Evolutionary conservation across 1,140 invertebrate genomes (phyloP), one percentile per base, ranked within the genome.

Genomic region (Neotoxoptera formosana): DNA sequence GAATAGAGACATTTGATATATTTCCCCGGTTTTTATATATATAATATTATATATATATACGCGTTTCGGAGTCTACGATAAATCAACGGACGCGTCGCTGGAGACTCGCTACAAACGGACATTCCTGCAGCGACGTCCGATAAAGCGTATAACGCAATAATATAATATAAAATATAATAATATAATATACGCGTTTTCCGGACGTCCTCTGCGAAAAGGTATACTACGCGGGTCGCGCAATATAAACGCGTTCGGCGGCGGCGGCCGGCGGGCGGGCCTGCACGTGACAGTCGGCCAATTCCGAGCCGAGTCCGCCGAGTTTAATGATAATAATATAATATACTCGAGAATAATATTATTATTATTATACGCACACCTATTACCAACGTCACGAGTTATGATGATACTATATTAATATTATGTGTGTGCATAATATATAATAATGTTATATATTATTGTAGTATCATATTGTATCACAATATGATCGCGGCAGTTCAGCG

Each of bases 1-100:
- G 47, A 92, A 92, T 81, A 83, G 36, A 47, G 45, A 36, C 83
- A 34, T 92, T 48, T 47, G 41, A 91, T 91, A 91, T 91, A 67
- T 51, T 60, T 47, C 30, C 30, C 60, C 60, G 11, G 90, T 91
- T 88, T 91, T 91, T 91, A 91, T 91, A 41, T 91, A 56, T 53
- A 23, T 53, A 53, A 81, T 81, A 81, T 81, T 47, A 48, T 47
- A 88, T 88, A 48, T 51, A 51, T n/a, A n/a, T n/a, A n/a, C n/a
- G n/a, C 84, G 36, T 84, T 86, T 45, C 45, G n/a, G n/a, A 48
- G n/a, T 36, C 20, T 41, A 47, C 67, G n/a, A 67, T 91, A 91
- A 67, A 91, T 67, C 53, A 76, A 76, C 90, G 60, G 56, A 91
- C 90, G 67, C 56, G 25, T 60, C 56, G 45, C 90, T n/a, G 90